Evolutionary conservation across 2,797 vertebrate species (phyloP).

Genomic region (Synanceia verrucosa): DNA sequence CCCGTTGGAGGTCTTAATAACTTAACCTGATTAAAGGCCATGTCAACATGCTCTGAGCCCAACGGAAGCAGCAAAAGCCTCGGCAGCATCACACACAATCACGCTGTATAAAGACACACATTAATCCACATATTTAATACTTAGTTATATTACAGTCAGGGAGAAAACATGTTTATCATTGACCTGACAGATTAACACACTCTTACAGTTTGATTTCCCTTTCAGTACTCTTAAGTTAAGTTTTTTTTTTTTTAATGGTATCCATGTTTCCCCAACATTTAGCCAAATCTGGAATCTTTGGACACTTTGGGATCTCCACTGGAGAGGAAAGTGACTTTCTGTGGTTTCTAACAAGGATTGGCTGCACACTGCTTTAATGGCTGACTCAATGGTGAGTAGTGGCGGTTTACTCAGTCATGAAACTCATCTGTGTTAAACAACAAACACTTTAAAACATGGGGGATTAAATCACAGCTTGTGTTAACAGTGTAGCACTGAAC

Average conservation of each 20-base stretch:
- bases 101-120: background rate
- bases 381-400: background rate
- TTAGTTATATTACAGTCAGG: too few species aligned
- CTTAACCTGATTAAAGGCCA: constrained; percentile 82
- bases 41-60: constrained; percentile 55
- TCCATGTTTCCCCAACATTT: background rate
- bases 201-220: too few species aligned
- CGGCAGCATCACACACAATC: background rate
- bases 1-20: constrained; percentile 75
- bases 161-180: background rate
- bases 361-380: background rate
- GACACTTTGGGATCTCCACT: background rate
- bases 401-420: background rate
- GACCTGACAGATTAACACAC: background rate
- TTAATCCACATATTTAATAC: background rate
- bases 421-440: background rate
- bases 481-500: background rate
- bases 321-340: background rate
- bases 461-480: background rate
- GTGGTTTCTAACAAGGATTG: background rate
- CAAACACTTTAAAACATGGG: background rate
- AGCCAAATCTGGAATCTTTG: background rate
- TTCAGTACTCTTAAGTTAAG: too few species aligned
- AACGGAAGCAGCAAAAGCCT: constrained; percentile 24
- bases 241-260: too few species aligned